phyloP scores from a whole-genome alignment of 1,140 invertebrate genomes.

The Dinothrombium tinctorium region DNA sequence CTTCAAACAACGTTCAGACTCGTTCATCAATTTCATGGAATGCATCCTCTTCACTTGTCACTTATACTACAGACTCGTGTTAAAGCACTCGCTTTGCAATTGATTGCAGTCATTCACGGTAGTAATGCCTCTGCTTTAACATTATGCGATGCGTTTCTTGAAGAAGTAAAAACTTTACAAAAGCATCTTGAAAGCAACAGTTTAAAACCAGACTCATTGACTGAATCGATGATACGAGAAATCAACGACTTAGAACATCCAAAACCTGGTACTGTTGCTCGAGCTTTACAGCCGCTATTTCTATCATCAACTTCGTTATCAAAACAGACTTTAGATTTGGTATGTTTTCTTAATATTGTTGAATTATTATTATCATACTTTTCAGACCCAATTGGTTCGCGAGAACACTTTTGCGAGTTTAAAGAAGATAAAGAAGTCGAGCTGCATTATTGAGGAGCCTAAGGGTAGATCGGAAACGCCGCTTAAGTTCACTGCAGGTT shows the following conservation, averaged over 20 bases:
- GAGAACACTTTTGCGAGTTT: slow-evolving; percentile 9
- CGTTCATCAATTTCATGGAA: slow-evolving; percentile 55
- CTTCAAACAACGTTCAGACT: slow-evolving; percentile 41
- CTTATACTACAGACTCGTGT: slow-evolving; percentile 58
- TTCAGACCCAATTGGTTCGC: slow-evolving; percentile 5
- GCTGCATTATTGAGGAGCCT: slow-evolving; percentile 59
- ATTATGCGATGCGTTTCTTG: slow-evolving; percentile 35
- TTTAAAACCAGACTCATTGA: slow-evolving; percentile 45
- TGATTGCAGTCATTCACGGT: slow-evolving; percentile 43
- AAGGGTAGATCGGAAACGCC: slow-evolving; percentile 52
- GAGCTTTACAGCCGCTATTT: slow-evolving; percentile 53
- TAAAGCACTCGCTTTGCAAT: slow-evolving; percentile 52
- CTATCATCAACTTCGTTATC: slow-evolving; percentile 21
- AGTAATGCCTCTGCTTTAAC: slow-evolving; percentile 33
- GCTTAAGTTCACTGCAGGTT: slow-evolving; percentile 75
- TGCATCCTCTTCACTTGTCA: slow-evolving; percentile 42
- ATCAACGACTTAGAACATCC: slow-evolving; percentile 49
- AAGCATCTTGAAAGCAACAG: slow-evolving; percentile 23
- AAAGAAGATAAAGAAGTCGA: slow-evolving; percentile 24
- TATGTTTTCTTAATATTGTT: neutral
- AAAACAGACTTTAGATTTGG: slow-evolving; percentile 29
- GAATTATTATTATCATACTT: neutral
- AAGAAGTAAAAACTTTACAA: slow-evolving; percentile 29
- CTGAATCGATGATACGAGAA: slow-evolving; percentile 46
- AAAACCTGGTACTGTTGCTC: slow-evolving; percentile 54